Base-by-base conservation (phyloP, 1,140 invertebrate genomes). In the Magallana angulata region DNA sequence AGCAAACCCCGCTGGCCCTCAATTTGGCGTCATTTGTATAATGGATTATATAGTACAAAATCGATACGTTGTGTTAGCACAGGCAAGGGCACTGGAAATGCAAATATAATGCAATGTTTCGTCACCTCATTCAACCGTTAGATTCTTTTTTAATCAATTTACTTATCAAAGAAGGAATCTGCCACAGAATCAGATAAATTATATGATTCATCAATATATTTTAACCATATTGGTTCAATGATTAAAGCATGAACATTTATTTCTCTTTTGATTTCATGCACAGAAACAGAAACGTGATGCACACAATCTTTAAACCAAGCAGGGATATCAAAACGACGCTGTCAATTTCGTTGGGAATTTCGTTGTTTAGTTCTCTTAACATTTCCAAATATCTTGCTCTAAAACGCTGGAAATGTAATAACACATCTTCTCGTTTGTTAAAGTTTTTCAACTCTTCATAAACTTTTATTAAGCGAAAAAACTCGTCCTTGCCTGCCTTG, bases 381-480 rank as follows among this genome's bases (percentile, higher is more conserved):
- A 76, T 76, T 11, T 76, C 68, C 12, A 30, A 18, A 76, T 76
- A 76, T 76, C 24, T 76, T 7, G 68, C 68, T 76, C 36, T 76
- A 30, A 76, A 76, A 8, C 36, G 24, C 12, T 30, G 24, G 12
- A 86, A 60, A 57, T 86, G 59, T 30, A 64, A 76, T 11, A 48
- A 16, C 57, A 86, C 82, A 24, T 86, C 85, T 56, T 82, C 58
- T 9, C 76, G 11, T 64, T 58, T 86, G 12, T 57, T 82, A 14
- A 86, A 57, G n/a, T 86, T 86, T 1, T 81, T 81, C 18, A 86
- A 82, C 18, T 86, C 76, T 30, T 86, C 85, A 62, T 18, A 86
- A 18, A 86, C 80, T 48, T 82, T 64, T 62, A 56, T 86, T 3
- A 86, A 57, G 4, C 85, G 59, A 57, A 82, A 82, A 11, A 86